A percentile compares a stretch with the other conserved stretches of the same genome.
Conservation (phyloP, 2,113 vertebrate genomes). For the Plecotus auritus region DNA sequence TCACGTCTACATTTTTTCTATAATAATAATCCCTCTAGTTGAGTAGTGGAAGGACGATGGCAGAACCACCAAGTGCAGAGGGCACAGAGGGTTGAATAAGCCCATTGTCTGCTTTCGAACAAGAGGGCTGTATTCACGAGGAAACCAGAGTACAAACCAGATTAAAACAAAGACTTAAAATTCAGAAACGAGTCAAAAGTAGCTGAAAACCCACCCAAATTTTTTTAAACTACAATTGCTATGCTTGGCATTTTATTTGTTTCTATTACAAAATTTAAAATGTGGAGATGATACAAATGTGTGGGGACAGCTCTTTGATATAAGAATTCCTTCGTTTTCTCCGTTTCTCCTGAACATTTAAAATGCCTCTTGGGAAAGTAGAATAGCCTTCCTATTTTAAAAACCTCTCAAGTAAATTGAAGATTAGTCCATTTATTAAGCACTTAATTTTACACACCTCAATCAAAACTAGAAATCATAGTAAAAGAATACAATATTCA, state of each 20-base stretch:
- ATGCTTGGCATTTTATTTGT: not conserved
- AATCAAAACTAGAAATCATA: not conserved
- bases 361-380: not conserved
- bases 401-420: not conserved
- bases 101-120: slow-evolving; percentile 51
- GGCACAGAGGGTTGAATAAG: slow-evolving; percentile 44
- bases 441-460: not conserved
- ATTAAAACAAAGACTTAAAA: slow-evolving; percentile 35
- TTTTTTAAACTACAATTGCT: slow-evolving; percentile 13
- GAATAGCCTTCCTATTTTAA: not conserved
- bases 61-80: slow-evolving; percentile 11
- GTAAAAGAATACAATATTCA: not conserved
- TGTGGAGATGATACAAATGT: not conserved
- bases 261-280: slow-evolving; percentile 44
- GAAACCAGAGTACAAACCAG: slow-evolving; percentile 42
- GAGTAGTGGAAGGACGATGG: not conserved
- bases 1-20: slow-evolving; percentile 26
- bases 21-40: slow-evolving; percentile 50
- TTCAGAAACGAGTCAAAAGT: slow-evolving; percentile 35
- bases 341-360: not conserved
- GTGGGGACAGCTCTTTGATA: not conserved
- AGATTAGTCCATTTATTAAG: slow-evolving; percentile 8
- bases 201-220: slow-evolving; percentile 27
- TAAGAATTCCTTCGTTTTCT: not conserved
- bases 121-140: slow-evolving; percentile 44